Evolutionary conservation across 2,113 vertebrate genomes (phyloP).

Genomic region (Steatornis caripensis): DNA sequence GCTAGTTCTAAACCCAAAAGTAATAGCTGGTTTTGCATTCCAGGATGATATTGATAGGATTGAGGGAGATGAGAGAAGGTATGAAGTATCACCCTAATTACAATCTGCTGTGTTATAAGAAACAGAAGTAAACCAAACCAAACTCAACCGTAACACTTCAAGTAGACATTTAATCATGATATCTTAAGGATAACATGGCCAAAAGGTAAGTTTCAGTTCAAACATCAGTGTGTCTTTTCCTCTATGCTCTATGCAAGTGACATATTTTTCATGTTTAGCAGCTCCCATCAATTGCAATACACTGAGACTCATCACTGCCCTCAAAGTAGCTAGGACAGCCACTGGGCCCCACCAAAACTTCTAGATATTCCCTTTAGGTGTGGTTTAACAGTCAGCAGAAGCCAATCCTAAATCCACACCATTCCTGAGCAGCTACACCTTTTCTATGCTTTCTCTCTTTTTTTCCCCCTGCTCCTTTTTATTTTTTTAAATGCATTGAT

Average conservation of each 20-base stretch:
- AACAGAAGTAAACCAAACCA: not conserved
- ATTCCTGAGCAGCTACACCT: not conserved
- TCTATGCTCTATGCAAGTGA: not conserved
- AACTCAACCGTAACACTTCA: not conserved
- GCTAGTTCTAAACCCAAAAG: not conserved
- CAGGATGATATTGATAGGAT: slow-evolving; percentile 59
- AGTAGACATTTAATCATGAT: not conserved
- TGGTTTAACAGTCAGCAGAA: not conserved
- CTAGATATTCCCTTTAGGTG: not conserved
- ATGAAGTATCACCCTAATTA: not conserved
- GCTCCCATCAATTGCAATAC: not conserved
- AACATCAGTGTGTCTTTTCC: not conserved
- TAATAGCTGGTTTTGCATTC: not conserved
- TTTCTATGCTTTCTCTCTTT: not conserved
- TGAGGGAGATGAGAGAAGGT: slow-evolving; percentile 1
- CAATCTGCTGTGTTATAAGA: not conserved
- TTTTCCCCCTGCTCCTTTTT: not conserved
- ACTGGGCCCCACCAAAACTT: not conserved
- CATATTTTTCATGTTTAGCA: not conserved
- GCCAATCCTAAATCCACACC: not conserved
- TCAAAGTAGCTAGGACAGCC: not conserved
- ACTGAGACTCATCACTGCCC: not conserved
- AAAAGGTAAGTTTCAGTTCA: not conserved
- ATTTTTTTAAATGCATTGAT: not conserved
- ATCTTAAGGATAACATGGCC: too few relatives aligned